Evolutionary conservation across 37 sponge, comb jelly and placozoan genomes (phyloP).

Genomic region (Chondrilla cf. caribensis): DNA sequence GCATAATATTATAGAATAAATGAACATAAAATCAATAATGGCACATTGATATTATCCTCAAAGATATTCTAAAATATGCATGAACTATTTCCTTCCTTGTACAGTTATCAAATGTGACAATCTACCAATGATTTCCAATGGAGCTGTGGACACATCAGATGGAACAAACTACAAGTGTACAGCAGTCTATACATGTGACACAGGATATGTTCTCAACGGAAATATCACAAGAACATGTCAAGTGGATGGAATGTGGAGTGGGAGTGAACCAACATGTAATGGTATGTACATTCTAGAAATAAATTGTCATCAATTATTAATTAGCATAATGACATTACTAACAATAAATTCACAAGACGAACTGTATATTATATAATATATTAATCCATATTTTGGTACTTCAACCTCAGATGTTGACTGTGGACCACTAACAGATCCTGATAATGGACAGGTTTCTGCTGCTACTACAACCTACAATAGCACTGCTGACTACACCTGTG

Average conservation of each 20-base stretch:
- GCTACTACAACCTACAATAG: not conserved
- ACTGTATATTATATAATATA: too few relatives aligned
- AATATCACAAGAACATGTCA: too few relatives aligned
- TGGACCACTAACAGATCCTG: not conserved
- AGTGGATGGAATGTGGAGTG: not conserved
- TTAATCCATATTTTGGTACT: too few relatives aligned
- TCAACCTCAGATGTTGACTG: conserved; percentile 11
- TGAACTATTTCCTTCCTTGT: not conserved
- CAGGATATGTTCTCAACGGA: too few relatives aligned
- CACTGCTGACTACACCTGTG: not conserved
- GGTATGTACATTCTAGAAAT: too few relatives aligned
- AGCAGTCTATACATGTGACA: too few relatives aligned
- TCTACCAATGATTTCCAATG: not conserved
- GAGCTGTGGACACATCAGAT: not conserved
- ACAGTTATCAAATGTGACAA: not conserved
- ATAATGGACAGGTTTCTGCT: not conserved
- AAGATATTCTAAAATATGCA: not conserved
- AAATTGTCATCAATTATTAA: too few relatives aligned
- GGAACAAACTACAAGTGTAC: not conserved
- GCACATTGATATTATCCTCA: too few relatives aligned
- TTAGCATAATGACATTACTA: too few relatives aligned
- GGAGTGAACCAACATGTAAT: not conserved
- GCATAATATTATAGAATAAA: too few relatives aligned
- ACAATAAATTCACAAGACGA: too few relatives aligned
- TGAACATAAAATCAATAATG: too few relatives aligned